These are phyloP conservation scores for Pseudomyrmex concolor DNA, from an alignment of 1,140 invertebrate genomes.

Conservation along the genomic window DNA sequence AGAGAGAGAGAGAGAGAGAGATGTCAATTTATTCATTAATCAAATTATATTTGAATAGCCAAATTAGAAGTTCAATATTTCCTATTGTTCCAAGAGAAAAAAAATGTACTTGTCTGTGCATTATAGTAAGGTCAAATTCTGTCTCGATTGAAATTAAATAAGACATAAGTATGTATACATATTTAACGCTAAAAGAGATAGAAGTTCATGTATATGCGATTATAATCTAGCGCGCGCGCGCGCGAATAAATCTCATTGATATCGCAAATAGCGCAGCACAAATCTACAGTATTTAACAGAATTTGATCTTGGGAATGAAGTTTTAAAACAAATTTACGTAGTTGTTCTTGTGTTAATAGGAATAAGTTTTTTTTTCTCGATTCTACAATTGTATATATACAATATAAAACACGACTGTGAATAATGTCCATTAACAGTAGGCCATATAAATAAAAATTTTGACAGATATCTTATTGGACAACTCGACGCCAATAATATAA, in stretches of 20 bases:
- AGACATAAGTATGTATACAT: background rate
- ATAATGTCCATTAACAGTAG: conserved; percentile 64
- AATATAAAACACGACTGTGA: conserved; percentile 67
- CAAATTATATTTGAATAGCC: conserved; percentile 74
- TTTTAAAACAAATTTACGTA: conserved; percentile 57
- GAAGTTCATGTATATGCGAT: background rate
- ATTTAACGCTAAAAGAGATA: background rate
- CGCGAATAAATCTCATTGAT: conserved; percentile 4
- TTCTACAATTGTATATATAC: conserved; percentile 45
- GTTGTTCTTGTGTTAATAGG: conserved; percentile 64
- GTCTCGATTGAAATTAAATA: conserved; percentile 10
- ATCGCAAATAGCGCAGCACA: conserved; percentile 15
- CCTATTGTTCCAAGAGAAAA: conserved; percentile 57
- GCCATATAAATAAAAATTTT: conserved; percentile 64
- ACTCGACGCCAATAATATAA: conserved; percentile 28
- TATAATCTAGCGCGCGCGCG: background rate
- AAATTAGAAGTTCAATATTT: conserved; percentile 73
- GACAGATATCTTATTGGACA: conserved; percentile 55
- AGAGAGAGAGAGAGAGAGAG: too few species aligned
- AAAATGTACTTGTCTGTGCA: conserved; percentile 61
- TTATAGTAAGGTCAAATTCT: conserved; percentile 48
- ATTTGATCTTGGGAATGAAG: conserved; percentile 66
- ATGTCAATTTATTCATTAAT: conserved; percentile 77
- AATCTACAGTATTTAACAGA: conserved; percentile 55
- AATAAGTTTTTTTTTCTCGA: conserved; percentile 54